Evolutionary conservation across 2,797 vertebrate species (phyloP), one percentile per base, ranked within the genome.

Genomic region (Chelidonichthys spinosus): DNA sequence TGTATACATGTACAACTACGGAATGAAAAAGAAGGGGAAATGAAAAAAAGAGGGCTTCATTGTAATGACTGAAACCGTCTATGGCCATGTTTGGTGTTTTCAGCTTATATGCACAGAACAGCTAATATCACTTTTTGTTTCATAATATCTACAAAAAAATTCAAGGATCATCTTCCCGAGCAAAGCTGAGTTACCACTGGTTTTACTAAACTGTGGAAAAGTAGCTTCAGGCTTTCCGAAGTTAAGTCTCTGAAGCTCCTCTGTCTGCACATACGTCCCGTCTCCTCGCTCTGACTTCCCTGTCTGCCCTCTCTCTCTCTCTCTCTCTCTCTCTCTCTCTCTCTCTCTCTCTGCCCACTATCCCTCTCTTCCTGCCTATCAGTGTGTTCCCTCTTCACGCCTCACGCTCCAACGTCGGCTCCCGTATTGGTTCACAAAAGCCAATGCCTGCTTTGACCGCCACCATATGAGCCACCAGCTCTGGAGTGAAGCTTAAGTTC

Each of bases 221-320:
- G 42, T 6, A 35, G 61, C 67, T 61, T 14, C 36, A 52, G 67
- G 49, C 67, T 37, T 71, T 80, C 63, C 64, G 64, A 37, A 33
- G 43, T 70, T 47, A 33, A 75, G 72, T 74, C 66, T 76, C 61
- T 76, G 40, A 76, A 70, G 67, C 39, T 43, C 44, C 35, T 43
- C 78, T 66, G 75, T 83, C 73, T 76, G 82, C 68, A 17, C 62
- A 11, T 76, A 87, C 76, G 78, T 90, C 88, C 90, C 52, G 69
- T 78, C 83, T 86, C 67, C 71, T 81, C 39, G 0, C 44, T 78
- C 71, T 44, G 66, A 79, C 69, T 76, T 69, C 73, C 78, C 62
- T 60, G 60, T 89, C 77, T 84, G 78, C 71, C 62, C 68, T n/a
- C 60, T 73, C 46, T 67, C 63, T 75, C 56, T 67, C 54, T 35